Conservation (phyloP, 2,888 invertebrate genomes). For the Ophion obscuratus region DNA sequence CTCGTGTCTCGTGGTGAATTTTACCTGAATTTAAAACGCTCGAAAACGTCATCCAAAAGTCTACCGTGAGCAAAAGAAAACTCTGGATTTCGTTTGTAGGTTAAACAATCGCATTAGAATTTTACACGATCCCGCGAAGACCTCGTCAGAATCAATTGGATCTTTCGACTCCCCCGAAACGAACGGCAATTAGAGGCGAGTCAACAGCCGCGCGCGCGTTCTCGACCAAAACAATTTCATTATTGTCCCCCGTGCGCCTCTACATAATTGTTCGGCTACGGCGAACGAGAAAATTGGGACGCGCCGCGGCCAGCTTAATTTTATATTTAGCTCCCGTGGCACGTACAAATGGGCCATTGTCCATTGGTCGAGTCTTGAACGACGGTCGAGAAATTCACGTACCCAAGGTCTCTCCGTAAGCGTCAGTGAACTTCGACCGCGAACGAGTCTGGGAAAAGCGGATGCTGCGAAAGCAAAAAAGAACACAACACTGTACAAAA, state of each 20-base stretch:
- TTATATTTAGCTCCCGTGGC: background rate
- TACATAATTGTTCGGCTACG: conserved; percentile 35
- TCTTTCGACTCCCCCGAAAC: background rate
- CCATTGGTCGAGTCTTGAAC: conserved; percentile 22
- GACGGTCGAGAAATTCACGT: conserved; percentile 32
- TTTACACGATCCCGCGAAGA: background rate
- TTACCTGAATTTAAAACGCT: background rate
- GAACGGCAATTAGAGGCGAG: conserved; percentile 23
- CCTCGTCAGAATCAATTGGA: background rate
- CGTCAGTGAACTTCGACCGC: conserved; percentile 7
- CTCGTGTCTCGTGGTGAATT: conserved; percentile 55
- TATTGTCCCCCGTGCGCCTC: background rate
- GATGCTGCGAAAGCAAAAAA: background rate
- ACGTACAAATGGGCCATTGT: conserved; percentile 33
- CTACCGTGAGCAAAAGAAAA: background rate
- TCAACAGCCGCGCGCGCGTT: conserved; percentile 28
- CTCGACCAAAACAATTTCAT: conserved; percentile 30
- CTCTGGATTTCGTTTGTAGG: background rate
- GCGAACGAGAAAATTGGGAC: conserved; percentile 21
- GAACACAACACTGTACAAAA: conserved; percentile 13
- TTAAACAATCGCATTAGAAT: background rate
- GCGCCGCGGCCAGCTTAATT: background rate
- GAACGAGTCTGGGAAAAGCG: background rate
- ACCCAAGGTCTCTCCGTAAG: conserved; percentile 2
- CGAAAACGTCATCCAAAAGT: background rate